These are phyloP conservation scores for Galbula dea DNA, from an alignment of 2,113 vertebrate species.

Conservation along the genomic window DNA sequence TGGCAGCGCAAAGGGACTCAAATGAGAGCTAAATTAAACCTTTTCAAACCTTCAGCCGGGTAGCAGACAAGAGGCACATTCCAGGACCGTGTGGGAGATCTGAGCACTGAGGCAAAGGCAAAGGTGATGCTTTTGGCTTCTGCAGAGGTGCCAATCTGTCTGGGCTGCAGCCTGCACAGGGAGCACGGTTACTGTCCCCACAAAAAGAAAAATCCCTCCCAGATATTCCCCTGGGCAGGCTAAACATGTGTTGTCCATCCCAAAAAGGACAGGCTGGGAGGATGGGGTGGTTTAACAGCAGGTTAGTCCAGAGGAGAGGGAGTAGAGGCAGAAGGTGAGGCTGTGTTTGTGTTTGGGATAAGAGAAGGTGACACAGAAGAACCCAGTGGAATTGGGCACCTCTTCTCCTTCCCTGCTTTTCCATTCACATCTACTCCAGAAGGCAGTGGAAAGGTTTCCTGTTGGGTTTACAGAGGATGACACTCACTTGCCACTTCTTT, in stretches of 20 bases:
- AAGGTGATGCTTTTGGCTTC: slow-evolving; percentile 39
- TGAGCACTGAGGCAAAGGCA: slow-evolving; percentile 18
- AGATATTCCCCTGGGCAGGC: neutral
- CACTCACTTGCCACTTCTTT: neutral
- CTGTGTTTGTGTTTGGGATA: neutral
- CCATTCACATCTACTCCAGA: neutral
- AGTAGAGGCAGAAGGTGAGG: neutral
- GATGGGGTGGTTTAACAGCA: neutral
- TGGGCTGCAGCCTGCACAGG: fast-evolving
- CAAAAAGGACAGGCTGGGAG: neutral
- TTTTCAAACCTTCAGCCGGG: slow-evolving; percentile 36
- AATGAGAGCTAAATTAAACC: slow-evolving; percentile 56
- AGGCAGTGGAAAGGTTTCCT: neutral
- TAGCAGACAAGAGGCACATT: slow-evolving; percentile 64
- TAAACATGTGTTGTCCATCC: neutral
- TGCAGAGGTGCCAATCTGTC: slow-evolving; percentile 24
- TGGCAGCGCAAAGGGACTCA: slow-evolving; percentile 17
- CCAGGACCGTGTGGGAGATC: slow-evolving; percentile 44
- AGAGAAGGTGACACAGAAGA: neutral
- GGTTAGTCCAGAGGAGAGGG: neutral
- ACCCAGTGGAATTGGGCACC: neutral
- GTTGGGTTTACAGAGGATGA: neutral
- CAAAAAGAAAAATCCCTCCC: neutral
- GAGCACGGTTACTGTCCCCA: neutral
- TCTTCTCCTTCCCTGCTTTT: neutral